Evolutionary conservation across 2,797 vertebrate species (phyloP).

Genomic region (Limnodromus scolopaceus): DNA sequence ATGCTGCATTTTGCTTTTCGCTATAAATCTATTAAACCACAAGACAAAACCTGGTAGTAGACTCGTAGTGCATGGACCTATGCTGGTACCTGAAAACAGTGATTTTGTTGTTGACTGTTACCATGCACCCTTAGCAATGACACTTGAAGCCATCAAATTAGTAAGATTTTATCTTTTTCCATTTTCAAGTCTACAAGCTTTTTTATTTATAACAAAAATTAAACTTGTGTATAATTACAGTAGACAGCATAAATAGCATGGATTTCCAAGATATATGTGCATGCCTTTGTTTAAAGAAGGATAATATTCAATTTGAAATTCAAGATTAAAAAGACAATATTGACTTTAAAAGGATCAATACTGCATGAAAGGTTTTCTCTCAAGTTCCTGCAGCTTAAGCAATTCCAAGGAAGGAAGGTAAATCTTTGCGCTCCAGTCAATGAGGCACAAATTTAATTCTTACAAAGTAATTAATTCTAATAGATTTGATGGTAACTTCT

Average conservation of each 20-base stretch:
- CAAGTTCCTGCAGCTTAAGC: not conserved
- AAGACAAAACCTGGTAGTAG: not conserved
- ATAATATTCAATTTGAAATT: constrained; percentile 13
- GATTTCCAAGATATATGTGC: not conserved
- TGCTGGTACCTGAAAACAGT: not conserved
- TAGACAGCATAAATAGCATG: not conserved
- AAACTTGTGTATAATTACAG: not conserved
- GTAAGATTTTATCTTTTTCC: not conserved
- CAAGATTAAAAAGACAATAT: not conserved
- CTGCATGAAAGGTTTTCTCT: not conserved
- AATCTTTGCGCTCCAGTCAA: not conserved
- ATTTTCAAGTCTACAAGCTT: not conserved
- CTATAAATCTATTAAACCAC: constrained; percentile 17
- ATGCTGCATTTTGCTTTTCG: constrained; percentile 30
- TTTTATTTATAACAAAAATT: not conserved
- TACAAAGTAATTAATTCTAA: not conserved
- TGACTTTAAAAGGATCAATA: not conserved
- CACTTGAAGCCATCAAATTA: not conserved
- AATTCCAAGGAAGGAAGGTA: not conserved
- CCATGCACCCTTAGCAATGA: not conserved
- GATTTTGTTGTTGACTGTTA: not conserved
- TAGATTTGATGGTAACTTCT: not conserved
- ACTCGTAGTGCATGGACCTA: constrained; percentile 8
- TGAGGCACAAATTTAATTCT: not conserved
- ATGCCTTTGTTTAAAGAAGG: not conserved